Base-by-base conservation (phyloP, 2,113 vertebrate species). In the Pardalotus punctatus region DNA sequence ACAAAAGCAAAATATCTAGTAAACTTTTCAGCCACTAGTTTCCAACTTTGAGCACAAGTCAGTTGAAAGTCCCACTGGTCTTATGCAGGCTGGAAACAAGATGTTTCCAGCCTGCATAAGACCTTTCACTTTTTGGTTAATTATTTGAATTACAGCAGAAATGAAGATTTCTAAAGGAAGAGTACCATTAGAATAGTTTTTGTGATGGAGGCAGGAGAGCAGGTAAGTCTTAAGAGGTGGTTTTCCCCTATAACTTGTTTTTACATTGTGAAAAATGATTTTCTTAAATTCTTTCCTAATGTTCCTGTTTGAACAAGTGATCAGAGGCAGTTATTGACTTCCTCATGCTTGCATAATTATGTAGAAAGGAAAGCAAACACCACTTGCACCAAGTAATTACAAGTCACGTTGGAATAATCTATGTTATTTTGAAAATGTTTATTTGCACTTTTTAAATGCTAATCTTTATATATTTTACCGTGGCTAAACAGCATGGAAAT, bases 341-440 rank as follows among this genome's bases (percentile, higher is more conserved):
- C 94, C 93, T 97, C 65, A 38, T 96, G 89, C 91, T 96, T 97
- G 86, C 88, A 85, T 95, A 95, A 92, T 91, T 95, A 58, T 77
- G 66, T 92, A 94, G 72, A 94, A 92, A 91, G 72, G 81, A 93
- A 95, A 95, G 83, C 77, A 95, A 96, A 93, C 81, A 93, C 43
- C 60, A 60, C 82, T 96, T 85, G 71, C 22, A 77, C 66, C 47
- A 35, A 83, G 60, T 79, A 92, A 61, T 97, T 94, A 71, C 76
- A 77, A 90, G 40, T 67, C 57, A 25, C 4, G 40, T 88, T 81
- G 88, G 82, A 92, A 78, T 93, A 92, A 86, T 88, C 64, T 83
- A 2, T 69, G 57, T 54, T 84, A 38, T 74, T 92, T 95, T 94
- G 92, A 83, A 93, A 81, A 61, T 28, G 40, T 36, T 80, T 88